These are phyloP conservation scores for Drosophila tani DNA, from an alignment of 1,140 invertebrate species.

Conservation along the genomic window DNA sequence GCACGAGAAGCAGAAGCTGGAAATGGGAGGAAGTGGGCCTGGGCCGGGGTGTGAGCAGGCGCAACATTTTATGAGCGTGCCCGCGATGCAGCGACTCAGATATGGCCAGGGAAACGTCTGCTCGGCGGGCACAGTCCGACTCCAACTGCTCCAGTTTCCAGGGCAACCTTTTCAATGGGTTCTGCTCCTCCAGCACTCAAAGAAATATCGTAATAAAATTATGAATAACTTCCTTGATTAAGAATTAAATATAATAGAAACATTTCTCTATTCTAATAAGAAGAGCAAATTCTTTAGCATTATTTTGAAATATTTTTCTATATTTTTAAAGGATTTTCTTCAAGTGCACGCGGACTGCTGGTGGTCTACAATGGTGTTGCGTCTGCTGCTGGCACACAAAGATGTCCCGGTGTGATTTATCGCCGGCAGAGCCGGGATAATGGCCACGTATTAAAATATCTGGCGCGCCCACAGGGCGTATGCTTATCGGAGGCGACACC, in stretches of 20 bases:
- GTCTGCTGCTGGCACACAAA: conserved; percentile 75
- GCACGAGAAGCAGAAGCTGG: not conserved
- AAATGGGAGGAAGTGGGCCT: not conserved
- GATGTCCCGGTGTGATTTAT: conserved; percentile 82
- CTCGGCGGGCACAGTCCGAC: conserved; percentile 31
- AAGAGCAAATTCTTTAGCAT: too few species aligned
- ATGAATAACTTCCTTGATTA: too few species aligned
- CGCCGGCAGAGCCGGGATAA: conserved; percentile 74
- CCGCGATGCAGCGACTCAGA: conserved; percentile 73
- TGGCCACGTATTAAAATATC: conserved; percentile 83
- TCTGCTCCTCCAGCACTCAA: not conserved
- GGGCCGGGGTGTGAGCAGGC: conserved; percentile 42
- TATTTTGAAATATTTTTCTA: too few species aligned
- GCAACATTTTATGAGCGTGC: conserved; percentile 81
- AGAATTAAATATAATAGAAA: too few species aligned
- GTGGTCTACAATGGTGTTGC: conserved; percentile 56
- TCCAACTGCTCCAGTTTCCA: conserved; percentile 61
- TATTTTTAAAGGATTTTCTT: not conserved
- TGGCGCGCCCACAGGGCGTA: conserved; percentile 75
- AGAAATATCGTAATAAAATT: not conserved
- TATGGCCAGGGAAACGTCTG: conserved; percentile 68
- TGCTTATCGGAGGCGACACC: conserved; percentile 73
- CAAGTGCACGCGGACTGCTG: conserved; percentile 20
- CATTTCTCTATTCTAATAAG: too few species aligned
- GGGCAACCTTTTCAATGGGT: conserved; percentile 32